A percentile compares a stretch with the other conserved stretches of the same genome.
Conservation (phyloP, 2,113 vertebrate species). For the Brachyhypopomus occidentalis region DNA sequence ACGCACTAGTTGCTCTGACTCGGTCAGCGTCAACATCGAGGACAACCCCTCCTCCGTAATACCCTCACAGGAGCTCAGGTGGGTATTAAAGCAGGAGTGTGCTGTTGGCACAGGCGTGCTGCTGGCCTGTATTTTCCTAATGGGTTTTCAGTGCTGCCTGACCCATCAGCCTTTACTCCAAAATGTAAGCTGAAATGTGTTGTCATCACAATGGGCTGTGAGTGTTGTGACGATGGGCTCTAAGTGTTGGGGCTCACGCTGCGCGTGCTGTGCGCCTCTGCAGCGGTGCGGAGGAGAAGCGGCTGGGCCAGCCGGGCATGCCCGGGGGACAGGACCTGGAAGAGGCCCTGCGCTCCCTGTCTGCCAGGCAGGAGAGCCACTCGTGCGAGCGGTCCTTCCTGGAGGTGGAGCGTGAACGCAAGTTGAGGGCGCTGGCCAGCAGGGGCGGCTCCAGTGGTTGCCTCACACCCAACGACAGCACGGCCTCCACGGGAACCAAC, state of each 20-base stretch:
- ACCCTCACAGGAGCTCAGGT: conserved; percentile 67
- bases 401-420: conserved; percentile 77
- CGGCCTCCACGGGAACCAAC: conserved; percentile 77
- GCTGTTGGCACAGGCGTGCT: too few species aligned
- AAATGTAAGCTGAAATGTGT: not conserved
- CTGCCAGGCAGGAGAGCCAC: conserved; percentile 76
- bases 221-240: not conserved
- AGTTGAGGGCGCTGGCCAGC: conserved; percentile 68
- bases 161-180: too few species aligned
- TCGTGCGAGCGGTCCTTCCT: conserved; percentile 77
- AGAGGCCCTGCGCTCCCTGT: conserved; percentile 78
- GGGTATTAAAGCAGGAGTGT: not conserved
- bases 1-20: conserved; percentile 68
- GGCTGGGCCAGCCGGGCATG: conserved; percentile 72
- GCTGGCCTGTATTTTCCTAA: too few species aligned
- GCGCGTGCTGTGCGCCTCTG: not conserved
- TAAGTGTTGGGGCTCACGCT: not conserved
- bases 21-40: conserved; percentile 66
- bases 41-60: conserved; percentile 58
- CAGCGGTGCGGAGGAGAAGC: conserved; percentile 63
- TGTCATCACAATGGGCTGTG: too few species aligned
- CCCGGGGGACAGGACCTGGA: conserved; percentile 82
- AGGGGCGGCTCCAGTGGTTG: conserved; percentile 72
- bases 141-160: too few species aligned
- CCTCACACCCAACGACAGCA: conserved; percentile 81